Conservation (phyloP, 2,797 vertebrate genomes). For the Lagodon rhomboides region DNA sequence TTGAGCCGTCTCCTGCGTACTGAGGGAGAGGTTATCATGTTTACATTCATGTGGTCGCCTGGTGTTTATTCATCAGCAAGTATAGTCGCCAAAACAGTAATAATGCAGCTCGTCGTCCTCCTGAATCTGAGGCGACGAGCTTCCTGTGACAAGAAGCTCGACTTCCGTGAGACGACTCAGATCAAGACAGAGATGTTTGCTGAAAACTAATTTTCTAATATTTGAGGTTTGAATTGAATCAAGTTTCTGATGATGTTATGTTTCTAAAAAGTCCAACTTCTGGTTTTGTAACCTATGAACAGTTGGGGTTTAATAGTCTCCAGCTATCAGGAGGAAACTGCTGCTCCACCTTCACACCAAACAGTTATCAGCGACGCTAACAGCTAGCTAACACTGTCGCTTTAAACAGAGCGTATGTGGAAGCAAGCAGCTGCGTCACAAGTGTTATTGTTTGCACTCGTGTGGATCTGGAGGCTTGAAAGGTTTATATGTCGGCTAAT, state of each 20-base stretch:
- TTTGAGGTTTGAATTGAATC: neutral
- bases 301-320: too few species aligned
- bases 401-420: neutral
- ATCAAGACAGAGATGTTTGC: neutral
- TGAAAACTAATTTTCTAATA: too few species aligned
- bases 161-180: neutral
- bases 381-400: neutral
- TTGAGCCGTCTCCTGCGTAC: neutral
- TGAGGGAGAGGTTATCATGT: slow-evolving; percentile 17
- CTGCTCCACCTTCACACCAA: too few species aligned
- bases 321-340: too few species aligned
- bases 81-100: neutral
- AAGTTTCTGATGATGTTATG: neutral
- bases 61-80: neutral
- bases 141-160: too few species aligned
- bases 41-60: neutral
- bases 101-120: neutral
- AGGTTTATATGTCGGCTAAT: neutral
- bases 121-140: neutral
- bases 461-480: neutral
- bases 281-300: too few species aligned
- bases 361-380: neutral
- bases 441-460: neutral
- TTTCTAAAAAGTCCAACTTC: neutral
- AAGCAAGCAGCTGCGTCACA: neutral